Base-by-base conservation (phyloP, 2,113 vertebrate species). In the Epinephelus cyanopodus region DNA sequence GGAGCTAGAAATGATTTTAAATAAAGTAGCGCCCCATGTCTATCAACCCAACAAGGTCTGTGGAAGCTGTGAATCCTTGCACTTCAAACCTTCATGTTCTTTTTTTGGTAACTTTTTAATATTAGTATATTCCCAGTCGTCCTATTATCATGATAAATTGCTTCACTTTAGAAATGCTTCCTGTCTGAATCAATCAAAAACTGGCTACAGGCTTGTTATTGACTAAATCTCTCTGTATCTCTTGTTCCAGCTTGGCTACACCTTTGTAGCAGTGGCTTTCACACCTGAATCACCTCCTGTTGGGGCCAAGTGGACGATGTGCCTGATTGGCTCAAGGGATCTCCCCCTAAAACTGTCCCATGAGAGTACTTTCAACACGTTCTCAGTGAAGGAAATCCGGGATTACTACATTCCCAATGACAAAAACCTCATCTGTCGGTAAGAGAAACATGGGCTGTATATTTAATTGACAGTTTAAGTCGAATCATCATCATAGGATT, bases 11-110 rank as follows among this genome's bases (percentile, higher is more conserved):
- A 91, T 86, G 33, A 75, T 96, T 52, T 96, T 97, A 87, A 95
- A 95, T 67, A 96, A 91, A 90, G 94, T 96, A 21, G 70, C 80
- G 61, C 88, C 96, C 47, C 87, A 82, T 53, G n/a, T 96, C 74
- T 99, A 97, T 88, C 89, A 83, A 42, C 97, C 94, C 75, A 99
- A 99, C 88, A 95, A 97, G 97, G 98, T 99, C 25, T 65, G 87
- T 89, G 4, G 21, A 48, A 23, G 48, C 42, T 21, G 13, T 23
- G 7, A 9, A 8, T 25, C 1, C 2, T 79, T 63, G 3, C 2
- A 57, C 37, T 19, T 19, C 14, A 29, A 50, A 21, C n/a, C 14
- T 62, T 42, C 0, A 48, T 61, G 8, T 48, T 47, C 5, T 27
- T 19, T 52, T 50, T 48, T 63, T 42, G 7, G 0, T 25, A 23